Base-by-base conservation (phyloP, 1,140 invertebrate genomes). In the Steinernema khuongi region DNA sequence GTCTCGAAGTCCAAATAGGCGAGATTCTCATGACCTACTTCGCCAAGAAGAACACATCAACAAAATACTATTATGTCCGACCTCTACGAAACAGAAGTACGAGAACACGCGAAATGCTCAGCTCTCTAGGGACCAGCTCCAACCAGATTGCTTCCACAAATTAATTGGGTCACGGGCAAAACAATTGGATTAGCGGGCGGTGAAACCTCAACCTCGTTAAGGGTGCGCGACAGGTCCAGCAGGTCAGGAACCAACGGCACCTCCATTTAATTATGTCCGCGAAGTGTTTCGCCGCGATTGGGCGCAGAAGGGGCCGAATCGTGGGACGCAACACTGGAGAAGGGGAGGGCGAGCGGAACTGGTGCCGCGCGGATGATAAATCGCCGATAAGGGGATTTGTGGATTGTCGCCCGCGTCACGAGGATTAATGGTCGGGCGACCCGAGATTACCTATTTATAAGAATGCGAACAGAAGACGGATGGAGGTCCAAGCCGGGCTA, bases 381-480 rank as follows among this genome's bases (percentile, higher is more conserved):
- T 60, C 50, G 50, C 7, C 50, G 50, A 60, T 60, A 60, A 60
- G 50, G 50, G 50, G 50, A 60, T 60, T 60, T 60, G 50, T n/a
- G 50, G 50, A 60, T n/a, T 60, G 26, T 60, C 11, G 50, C 7
- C 4, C 7, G 7, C 4, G 50, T 22, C 14, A 26, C 22, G 14
- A 60, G 50, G 19, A 60, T 60, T 60, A 60, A 60, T 60, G 7
- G 50, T 26, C 11, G 22, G 11, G 11, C 26, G 14, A 22, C 19
- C 26, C 50, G 7, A 60, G 50, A 60, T 60, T 60, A 60, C 50
- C 50, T 60, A 60, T 60, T 60, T 60, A 60, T 60, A 60, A 60
- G 22, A 60, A 60, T 60, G 50, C 50, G 11, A 22, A 41, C 36
- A 41, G 36, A 41, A 60, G 50, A 60, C 26, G 22, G 50, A 60